phyloP scores from a whole-genome alignment of 2,888 invertebrate genomes.

The Gasteruption jaculator region DNA sequence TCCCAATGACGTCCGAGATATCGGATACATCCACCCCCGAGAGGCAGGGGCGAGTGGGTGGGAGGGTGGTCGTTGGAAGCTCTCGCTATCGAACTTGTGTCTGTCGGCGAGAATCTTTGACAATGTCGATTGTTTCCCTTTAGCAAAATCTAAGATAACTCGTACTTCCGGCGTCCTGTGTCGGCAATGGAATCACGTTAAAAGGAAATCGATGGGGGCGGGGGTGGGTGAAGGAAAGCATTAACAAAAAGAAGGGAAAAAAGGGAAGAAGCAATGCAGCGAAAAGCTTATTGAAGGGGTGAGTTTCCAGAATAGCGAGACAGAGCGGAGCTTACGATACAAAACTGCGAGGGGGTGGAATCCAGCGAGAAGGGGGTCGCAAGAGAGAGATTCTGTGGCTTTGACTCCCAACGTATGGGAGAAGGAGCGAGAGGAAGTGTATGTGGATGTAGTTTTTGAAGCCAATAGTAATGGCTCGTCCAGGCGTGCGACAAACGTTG shows the following conservation, averaged over 20 bases:
- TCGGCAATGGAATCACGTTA: no score
- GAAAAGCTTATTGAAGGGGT: no score
- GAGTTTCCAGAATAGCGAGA: no score
- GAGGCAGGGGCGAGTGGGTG: neutral
- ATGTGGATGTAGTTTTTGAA: constrained; percentile 34
- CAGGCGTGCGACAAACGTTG: constrained; percentile 46
- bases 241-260: neutral
- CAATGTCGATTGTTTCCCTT: no score
- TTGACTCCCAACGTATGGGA: no score
- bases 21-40: no score
- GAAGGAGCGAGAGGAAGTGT: constrained; percentile 26
- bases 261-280: constrained; percentile 1
- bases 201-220: neutral
- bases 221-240: neutral
- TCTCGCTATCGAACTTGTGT: no score
- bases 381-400: constrained; percentile 13
- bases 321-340: no score
- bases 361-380: constrained; percentile 8
- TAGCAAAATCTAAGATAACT: no score
- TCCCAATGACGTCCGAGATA: no score
- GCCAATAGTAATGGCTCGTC: constrained; percentile 43
- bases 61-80: neutral
- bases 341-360: neutral
- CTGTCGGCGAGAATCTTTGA: no score
- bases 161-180: no score